phyloP scores from a whole-genome alignment of 2,888 invertebrate genomes.

The Habroteleia sp. region DNA sequence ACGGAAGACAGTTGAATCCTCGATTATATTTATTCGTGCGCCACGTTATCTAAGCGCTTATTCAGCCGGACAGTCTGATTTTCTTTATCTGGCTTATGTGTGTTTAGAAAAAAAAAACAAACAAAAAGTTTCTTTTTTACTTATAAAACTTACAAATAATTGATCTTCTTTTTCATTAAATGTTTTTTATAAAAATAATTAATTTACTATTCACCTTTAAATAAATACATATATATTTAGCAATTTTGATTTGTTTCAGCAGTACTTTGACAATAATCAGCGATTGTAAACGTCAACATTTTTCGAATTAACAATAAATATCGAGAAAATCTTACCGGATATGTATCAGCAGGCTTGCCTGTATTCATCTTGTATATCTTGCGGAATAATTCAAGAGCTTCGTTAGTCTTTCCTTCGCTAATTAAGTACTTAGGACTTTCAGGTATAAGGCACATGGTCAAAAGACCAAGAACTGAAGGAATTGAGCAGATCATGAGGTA shows the following conservation, averaged over 20 bases:
- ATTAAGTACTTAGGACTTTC: slow-evolving; percentile 91
- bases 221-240: too few relatives aligned
- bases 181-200: too few relatives aligned
- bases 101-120: slow-evolving; percentile 9
- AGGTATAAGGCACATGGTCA: slow-evolving; percentile 85
- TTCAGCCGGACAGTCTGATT: slow-evolving; percentile 31
- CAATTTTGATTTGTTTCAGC: too few relatives aligned
- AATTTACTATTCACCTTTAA: too few relatives aligned
- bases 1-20: slow-evolving; percentile 42
- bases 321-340: slow-evolving; percentile 83
- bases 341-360: slow-evolving; percentile 84
- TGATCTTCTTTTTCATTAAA: too few relatives aligned
- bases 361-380: slow-evolving; percentile 87
- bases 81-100: slow-evolving; percentile 23
- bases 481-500: slow-evolving; percentile 81
- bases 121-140: too few relatives aligned
- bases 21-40: slow-evolving; percentile 41
- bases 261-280: too few relatives aligned
- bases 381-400: slow-evolving; percentile 85
- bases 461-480: slow-evolving; percentile 86
- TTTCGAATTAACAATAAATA: background rate
- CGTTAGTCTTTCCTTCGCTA: slow-evolving; percentile 85
- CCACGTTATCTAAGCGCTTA: slow-evolving; percentile 35
- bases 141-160: too few relatives aligned
- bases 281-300: too few relatives aligned